Base-by-base conservation (phyloP, 2,797 vertebrate genomes). In the Staurois parvus region DNA sequence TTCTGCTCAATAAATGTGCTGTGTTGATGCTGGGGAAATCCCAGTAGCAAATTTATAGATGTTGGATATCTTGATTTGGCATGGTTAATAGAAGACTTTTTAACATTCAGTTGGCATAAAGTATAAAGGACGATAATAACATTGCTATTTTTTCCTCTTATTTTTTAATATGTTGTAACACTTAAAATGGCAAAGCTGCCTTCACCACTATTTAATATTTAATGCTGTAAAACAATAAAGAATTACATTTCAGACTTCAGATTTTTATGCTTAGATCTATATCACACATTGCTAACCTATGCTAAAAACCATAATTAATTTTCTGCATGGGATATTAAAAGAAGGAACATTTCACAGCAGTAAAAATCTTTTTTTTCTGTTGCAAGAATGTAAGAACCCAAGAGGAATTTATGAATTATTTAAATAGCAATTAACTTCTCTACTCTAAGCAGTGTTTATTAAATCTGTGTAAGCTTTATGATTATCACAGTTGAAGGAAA, bases 331-430 rank as follows among this genome's bases (percentile, higher is more conserved):
- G 28, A 84, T 66, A 64, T 84, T 79, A 48, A 52, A 72, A 66
- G 17, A 45, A 73, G 40, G 76, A 77, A 79, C 68, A 72, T 70
- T 73, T 73, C 68, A 59, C 59, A 79, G 83, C 62, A 72, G 76
- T 73, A 59, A 30, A 48, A 67, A 48, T 45, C 6, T 24, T 32
- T 79, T 83, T 40, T 68, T 64, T 67, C 34, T 66, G 13, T 26
- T 42, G 29, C 70, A 19, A 67, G 32, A 21, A 66, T 79, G 37
- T 72, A 78, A 73, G 10, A 73, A 66, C 69, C 83, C 76, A 72
- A 67, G 40, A 72, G 76, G 56, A 85, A 85, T 79, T n/a, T 85
- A 85, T 85, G 69, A 85, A 85, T 85, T 79, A 79, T 85, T 85
- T 73, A 85, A 85, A 78, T 9, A 67, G 45, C 83, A 66, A 85